Conservation (phyloP, 2,797 vertebrate species). For the Heterohyrax brucei region DNA sequence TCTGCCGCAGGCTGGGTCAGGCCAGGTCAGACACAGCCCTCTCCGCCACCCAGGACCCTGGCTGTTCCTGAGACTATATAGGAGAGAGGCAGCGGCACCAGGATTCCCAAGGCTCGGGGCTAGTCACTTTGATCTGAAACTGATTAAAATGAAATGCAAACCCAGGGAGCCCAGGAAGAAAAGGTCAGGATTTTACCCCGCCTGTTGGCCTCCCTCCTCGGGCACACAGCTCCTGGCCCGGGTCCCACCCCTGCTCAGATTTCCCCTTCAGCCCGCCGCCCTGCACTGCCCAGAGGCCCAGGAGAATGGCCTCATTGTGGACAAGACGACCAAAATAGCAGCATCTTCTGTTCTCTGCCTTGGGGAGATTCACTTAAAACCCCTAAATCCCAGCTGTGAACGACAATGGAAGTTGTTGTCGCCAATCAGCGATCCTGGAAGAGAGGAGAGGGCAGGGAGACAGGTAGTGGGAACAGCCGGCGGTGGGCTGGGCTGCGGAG, state of each 20-base stretch:
- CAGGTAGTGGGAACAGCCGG: slow-evolving; percentile 82
- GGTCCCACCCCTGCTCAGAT: slow-evolving; percentile 49
- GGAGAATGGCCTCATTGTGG: slow-evolving; percentile 77
- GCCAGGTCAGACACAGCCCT: not conserved
- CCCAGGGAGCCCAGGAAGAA: slow-evolving; percentile 31
- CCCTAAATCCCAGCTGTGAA: slow-evolving; percentile 81
- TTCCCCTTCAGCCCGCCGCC: slow-evolving; percentile 51
- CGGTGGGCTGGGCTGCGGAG: slow-evolving; percentile 52
- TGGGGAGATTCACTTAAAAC: slow-evolving; percentile 78
- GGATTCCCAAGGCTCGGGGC: not conserved
- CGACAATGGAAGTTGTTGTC: slow-evolving; percentile 86
- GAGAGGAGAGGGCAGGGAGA: slow-evolving; percentile 66
- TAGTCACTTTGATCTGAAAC: slow-evolving; percentile 68
- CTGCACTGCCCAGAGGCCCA: accelerated
- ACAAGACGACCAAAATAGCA: slow-evolving; percentile 74
- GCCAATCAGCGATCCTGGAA: slow-evolving; percentile 73
- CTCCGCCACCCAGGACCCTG: not conserved
- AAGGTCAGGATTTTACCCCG: not conserved
- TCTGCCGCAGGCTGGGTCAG: not conserved
- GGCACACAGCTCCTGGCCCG: not conserved
- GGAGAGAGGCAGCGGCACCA: not conserved
- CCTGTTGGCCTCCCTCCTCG: not conserved
- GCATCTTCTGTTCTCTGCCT: slow-evolving; percentile 75
- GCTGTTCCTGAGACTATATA: not conserved
- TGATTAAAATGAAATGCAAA: slow-evolving; percentile 70